A percentile compares a stretch with the other conserved stretches of the same genome.
Evolutionary conservation across 2,888 invertebrate species (phyloP).

Genomic region (Lissocephala sabroskyi): DNA sequence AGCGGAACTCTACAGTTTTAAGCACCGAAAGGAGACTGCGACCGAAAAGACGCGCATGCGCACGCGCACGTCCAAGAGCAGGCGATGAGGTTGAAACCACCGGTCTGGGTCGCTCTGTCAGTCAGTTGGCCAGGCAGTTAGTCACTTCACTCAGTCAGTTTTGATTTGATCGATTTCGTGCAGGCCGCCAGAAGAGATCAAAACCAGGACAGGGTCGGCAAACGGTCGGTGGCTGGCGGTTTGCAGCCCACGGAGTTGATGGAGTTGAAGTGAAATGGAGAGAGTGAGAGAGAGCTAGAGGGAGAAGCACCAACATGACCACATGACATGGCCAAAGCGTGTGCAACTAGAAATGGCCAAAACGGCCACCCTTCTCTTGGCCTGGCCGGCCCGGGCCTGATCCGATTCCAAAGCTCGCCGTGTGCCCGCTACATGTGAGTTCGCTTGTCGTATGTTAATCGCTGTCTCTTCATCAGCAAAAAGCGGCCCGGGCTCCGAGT

Average conservation of each 20-base stretch:
- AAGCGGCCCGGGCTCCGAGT: conserved; percentile 24
- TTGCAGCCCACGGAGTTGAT: not conserved
- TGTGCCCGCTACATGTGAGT: conserved; percentile 21
- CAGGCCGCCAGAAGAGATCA: conserved; percentile 20
- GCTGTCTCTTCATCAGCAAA: conserved; percentile 25
- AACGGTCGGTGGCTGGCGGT: no score
- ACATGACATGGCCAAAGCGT: conserved; percentile 55
- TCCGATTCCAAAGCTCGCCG: no score
- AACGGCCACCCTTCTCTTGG: conserved; percentile 45
- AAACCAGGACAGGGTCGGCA: conserved; percentile 7
- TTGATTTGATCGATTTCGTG: conserved; percentile 69
- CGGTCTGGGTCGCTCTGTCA: conserved; percentile 2
- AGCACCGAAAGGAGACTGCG: no score
- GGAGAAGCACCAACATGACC: conserved; percentile 38
- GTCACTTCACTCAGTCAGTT: conserved; percentile 64
- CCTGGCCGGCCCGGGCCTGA: conserved; percentile 4
- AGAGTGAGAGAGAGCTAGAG: conserved; percentile 30
- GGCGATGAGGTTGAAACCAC: conserved; percentile 1
- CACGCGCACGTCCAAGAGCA: not conserved
- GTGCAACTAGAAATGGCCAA: conserved; percentile 26
- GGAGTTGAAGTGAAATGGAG: conserved; percentile 13
- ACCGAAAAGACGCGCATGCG: not conserved
- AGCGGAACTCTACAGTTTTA: no score
- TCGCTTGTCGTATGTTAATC: conserved; percentile 50
- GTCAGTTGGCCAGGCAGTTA: conserved; percentile 37